phyloP scores from a whole-genome alignment of 1,140 invertebrate species.

The Hyles vespertilio region DNA sequence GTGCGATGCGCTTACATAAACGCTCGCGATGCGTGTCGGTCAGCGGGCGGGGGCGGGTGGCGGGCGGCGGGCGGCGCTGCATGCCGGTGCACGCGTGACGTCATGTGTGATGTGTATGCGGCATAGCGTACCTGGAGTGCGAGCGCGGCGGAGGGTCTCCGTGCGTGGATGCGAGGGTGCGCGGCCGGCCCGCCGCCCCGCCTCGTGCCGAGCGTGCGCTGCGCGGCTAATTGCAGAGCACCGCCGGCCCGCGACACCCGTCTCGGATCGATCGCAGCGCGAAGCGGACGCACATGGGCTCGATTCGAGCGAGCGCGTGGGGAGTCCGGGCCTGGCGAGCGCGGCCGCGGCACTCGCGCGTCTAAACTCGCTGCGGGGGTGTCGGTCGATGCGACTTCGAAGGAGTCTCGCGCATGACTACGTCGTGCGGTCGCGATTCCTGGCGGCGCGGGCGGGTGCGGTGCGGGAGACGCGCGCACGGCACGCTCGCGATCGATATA shows the following conservation, averaged over 20 bases:
- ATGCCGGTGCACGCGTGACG: constrained; percentile 1
- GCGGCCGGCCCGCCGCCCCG: constrained; percentile 8
- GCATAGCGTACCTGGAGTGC: constrained; percentile 4
- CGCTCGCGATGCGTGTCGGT: background rate
- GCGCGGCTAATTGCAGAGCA: constrained; percentile 48
- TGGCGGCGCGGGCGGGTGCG: constrained; percentile 15
- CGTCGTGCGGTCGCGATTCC: constrained; percentile 26
- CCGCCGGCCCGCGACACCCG: constrained; percentile 34
- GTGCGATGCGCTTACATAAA: constrained; percentile 4
- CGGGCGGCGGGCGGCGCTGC: background rate
- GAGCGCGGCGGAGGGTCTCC: background rate
- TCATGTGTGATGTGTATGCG: constrained; percentile 5
- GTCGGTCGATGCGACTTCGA: constrained; percentile 53
- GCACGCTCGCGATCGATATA: constrained; percentile 53
- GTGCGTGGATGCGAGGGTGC: constrained; percentile 1
- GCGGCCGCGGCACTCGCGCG: constrained; percentile 60
- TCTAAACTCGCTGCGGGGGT: constrained; percentile 45
- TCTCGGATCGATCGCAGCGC: constrained; percentile 40
- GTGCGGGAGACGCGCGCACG: constrained; percentile 32
- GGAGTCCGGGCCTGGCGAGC: constrained; percentile 32
- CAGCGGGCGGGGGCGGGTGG: background rate
- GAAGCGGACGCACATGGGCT: constrained; percentile 43
- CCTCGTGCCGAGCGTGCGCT: constrained; percentile 4
- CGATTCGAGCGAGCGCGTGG: constrained; percentile 8
- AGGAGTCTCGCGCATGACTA: constrained; percentile 60